phyloP scores from a whole-genome alignment of 1,140 invertebrate genomes.

The Nasonia vitripennis region DNA sequence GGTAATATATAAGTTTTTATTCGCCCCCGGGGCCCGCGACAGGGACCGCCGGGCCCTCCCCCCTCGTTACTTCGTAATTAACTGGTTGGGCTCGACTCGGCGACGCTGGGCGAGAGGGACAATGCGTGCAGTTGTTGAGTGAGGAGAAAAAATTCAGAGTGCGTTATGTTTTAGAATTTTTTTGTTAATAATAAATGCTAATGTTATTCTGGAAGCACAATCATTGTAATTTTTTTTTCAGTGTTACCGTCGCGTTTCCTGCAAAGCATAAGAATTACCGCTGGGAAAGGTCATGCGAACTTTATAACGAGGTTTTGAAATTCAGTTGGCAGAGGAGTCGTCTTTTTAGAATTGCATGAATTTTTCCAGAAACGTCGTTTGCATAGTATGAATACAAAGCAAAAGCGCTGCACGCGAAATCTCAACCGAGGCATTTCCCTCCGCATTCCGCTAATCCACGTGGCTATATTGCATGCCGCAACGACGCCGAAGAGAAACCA shows the following conservation, averaged over 20 bases:
- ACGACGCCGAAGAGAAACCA: not conserved
- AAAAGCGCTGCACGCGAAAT: not conserved
- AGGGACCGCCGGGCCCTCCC: not conserved
- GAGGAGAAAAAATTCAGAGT: not conserved
- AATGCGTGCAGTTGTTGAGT: not conserved
- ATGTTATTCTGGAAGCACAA: too few species aligned
- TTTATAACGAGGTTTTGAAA: not conserved
- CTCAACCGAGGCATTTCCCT: not conserved
- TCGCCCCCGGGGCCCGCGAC: not conserved
- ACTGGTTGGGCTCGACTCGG: not conserved
- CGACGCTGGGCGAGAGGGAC: not conserved
- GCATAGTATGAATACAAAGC: not conserved
- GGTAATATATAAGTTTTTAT: constrained; percentile 33
- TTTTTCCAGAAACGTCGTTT: not conserved
- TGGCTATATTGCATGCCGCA: not conserved
- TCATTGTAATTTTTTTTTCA: too few species aligned
- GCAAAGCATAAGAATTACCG: too few species aligned
- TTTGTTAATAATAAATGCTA: too few species aligned
- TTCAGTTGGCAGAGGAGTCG: not conserved
- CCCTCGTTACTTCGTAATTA: constrained; percentile 35
- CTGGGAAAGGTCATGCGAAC: not conserved
- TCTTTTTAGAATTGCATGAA: not conserved
- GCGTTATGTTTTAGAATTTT: not conserved
- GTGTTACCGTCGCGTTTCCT: too few species aligned
- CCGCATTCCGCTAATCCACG: not conserved